These are phyloP conservation scores for Lampropteryx suffumata DNA, from an alignment of 2,888 invertebrate genomes.

Conservation along the genomic window DNA sequence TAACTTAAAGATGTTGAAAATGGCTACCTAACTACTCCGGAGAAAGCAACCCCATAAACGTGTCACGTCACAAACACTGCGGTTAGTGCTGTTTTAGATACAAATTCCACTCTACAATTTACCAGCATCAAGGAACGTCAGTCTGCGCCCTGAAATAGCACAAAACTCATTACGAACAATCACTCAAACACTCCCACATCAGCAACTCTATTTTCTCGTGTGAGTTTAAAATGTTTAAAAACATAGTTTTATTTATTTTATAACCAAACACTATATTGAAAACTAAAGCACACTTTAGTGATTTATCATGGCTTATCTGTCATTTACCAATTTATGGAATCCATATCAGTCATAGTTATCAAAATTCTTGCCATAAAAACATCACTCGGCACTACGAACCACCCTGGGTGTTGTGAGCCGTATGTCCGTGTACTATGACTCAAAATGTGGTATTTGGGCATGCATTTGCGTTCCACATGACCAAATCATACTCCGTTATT, in stretches of 20 bases:
- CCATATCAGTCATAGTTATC: neutral
- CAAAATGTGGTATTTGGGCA: slow-evolving; percentile 12
- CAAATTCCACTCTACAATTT: neutral
- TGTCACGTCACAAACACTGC: slow-evolving; percentile 1
- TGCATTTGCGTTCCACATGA: slow-evolving; percentile 40
- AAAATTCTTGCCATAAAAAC: neutral
- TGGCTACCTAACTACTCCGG: neutral
- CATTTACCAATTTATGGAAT: neutral
- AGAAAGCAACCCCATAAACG: neutral
- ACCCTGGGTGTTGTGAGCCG: neutral
- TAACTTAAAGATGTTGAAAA: too few species aligned
- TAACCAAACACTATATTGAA: too few species aligned
- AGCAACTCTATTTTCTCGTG: neutral
- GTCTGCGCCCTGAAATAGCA: neutral
- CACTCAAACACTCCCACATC: neutral
- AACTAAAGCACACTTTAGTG: too few species aligned
- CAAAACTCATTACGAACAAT: neutral
- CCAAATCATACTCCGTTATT: slow-evolving; percentile 48
- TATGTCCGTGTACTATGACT: slow-evolving; percentile 3
- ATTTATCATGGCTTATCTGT: too few species aligned
- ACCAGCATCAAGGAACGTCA: neutral
- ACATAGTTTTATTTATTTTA: too few species aligned
- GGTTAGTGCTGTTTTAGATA: neutral
- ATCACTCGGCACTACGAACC: slow-evolving; percentile 1
- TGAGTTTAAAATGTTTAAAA: too few species aligned